Evolutionary conservation across 2,888 invertebrate genomes (phyloP), one percentile per base, ranked within the genome.

Genomic region (Tupiocoris notatus): DNA sequence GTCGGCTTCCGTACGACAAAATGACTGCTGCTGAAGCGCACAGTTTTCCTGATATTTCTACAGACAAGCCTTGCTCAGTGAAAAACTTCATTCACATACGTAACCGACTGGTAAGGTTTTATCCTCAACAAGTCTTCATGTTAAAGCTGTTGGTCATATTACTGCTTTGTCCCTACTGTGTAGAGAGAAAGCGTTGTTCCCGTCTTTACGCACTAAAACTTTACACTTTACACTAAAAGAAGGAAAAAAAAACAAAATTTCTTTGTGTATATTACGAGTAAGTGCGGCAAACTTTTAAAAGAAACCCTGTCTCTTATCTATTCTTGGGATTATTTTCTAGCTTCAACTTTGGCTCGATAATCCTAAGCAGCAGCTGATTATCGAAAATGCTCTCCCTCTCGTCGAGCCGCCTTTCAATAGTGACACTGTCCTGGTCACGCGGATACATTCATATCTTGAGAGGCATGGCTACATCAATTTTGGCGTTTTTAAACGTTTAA

Each of bases 391-490:
- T 18, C 85, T 96, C 57, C 90, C 92, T 56, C 91, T 91, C 82
- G 90, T 98, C 83, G 86, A 88, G 85, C 88, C 93, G 3, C 98
- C 98, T 0, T 98, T 95, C 82, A 96, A 97, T 84, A 95, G 94
- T 82, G 97, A 98, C 85, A 89, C 91, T 2, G 89, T 90, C 7
- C 85, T 98, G 21, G 89, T 96, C 1, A 88, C 90, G 83, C 88
- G 97, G 80, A 89, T 95, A 25, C 96, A 96, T 85, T 91, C 93
- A 0, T 99, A 94, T 84, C 86, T 99, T 56, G 95, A 98, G 82
- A 88, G 99, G 62, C 95, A 98, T 84, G 98, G 98, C 1, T 96
- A 94, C 82, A 96, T 99, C 79, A 99, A 99, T 86, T 98, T 95
- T 86, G 99, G 99, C 0, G 92, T 97, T 67, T 99, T 95, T 84